Evolutionary conservation across 64 coral and sea anemone species (phyloP).

Genomic region (Porites australiensis): DNA sequence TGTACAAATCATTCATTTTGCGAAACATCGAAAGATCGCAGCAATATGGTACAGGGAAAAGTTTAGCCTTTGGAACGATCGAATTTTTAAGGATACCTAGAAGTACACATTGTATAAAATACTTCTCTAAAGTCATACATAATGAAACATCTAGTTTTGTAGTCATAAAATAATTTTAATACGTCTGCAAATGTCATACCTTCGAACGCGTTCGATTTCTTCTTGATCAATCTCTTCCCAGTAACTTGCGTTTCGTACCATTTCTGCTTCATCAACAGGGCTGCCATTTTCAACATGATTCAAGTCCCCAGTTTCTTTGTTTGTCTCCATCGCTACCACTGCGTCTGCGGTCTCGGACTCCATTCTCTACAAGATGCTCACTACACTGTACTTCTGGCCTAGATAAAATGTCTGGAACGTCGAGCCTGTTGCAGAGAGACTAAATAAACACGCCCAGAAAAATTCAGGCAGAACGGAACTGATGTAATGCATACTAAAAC

Average conservation of each 20-base stretch:
- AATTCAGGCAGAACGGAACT: neutral
- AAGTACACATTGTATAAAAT: too few relatives aligned
- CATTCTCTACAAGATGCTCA: neutral
- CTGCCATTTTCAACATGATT: neutral
- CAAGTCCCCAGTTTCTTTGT: neutral
- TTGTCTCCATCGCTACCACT: neutral
- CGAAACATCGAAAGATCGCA: too few relatives aligned
- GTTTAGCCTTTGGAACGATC: too few relatives aligned
- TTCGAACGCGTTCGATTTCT: constrained; percentile 30
- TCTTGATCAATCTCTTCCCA: constrained; percentile 35
- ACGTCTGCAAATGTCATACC: neutral
- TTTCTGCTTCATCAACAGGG: neutral
- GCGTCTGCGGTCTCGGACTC: constrained; percentile 14
- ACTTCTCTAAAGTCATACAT: too few relatives aligned
- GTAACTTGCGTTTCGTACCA: neutral
- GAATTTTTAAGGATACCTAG: too few relatives aligned
- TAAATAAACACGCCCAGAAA: constrained; percentile 38
- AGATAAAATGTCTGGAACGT: constrained; percentile 1
- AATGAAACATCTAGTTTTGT: neutral
- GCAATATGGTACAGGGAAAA: too few relatives aligned
- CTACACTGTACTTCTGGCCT: neutral
- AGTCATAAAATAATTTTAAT: neutral
- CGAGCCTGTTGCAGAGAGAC: neutral
- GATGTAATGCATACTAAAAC: neutral
- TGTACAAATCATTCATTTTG: neutral